Conservation (phyloP, 2,797 vertebrate genomes). For the Scolopax bukidnonensis region DNA sequence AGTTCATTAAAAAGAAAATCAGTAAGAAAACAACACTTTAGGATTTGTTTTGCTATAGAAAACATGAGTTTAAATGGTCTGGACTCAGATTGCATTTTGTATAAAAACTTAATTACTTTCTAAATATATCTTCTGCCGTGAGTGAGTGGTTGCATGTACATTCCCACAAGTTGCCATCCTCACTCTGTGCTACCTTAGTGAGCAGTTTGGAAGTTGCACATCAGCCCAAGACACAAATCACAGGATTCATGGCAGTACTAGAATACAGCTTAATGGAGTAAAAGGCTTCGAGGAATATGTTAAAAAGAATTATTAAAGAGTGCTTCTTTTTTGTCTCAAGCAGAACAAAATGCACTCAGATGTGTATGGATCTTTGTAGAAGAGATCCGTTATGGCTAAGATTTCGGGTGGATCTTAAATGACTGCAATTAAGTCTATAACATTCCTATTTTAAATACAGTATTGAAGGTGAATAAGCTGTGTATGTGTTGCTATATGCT, state of each 20-base stretch:
- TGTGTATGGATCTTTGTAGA: not conserved
- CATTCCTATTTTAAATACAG: not conserved
- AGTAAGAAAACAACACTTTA: not conserved
- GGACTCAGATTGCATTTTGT: not conserved
- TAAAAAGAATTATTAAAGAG: not conserved
- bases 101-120: not conserved
- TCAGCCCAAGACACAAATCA: not conserved
- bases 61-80: accelerated
- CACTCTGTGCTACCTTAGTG: not conserved
- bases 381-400: not conserved
- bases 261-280: not conserved
- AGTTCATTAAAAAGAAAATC: not conserved
- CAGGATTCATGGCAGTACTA: not conserved
- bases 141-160: not conserved
- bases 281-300: not conserved
- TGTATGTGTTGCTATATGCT: not conserved
- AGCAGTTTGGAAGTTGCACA: not conserved
- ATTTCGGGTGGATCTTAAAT: not conserved
- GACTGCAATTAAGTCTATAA: not conserved
- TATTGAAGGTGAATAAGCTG: not conserved
- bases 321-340: not conserved
- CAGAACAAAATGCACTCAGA: not conserved
- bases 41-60: not conserved
- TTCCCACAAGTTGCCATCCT: not conserved
- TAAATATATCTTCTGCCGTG: not conserved